Evolutionary conservation across 2,797 vertebrate species (phyloP), one percentile per base, ranked within the genome.

Genomic region (Heliangelus exortis): DNA sequence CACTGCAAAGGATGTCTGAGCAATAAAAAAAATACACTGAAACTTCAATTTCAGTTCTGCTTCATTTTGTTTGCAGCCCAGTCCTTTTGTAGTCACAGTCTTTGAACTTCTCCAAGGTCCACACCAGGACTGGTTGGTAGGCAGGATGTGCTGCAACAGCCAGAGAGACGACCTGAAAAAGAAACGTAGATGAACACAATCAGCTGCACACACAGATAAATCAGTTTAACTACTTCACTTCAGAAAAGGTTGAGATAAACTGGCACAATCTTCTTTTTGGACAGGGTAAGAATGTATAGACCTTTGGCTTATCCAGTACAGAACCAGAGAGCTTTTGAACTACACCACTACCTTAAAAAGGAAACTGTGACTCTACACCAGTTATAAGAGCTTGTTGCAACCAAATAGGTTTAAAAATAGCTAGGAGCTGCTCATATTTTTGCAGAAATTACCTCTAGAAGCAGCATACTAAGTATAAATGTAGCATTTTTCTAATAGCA

Each of bases 1-100:
- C 45, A 41, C 51, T 87, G 58, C 79, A 90, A 39, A 66, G 67
- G 41, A 91, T 36, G 75, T 79, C 78, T 94, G 43, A 94, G 62
- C 84, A 83, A 50, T 29, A 67, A 48, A 58, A 66, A 95, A 89
- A 95, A 78, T 48, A 74, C 58, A 5, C 7, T 22, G 66, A 50
- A 57, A 74, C 73, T 89, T 65, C 13, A 86, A 75, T 96, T 95
- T 94, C 92, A 92, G 29, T 96, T 96, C 93, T 95, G 89, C 82
- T 95, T 84, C 84, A 63, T 61, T 59, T 93, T n/a, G 12, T 61
- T 93, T 86, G 87, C 79, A 83, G 58, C 76, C 58, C 25, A 22
- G 54, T 78, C 73, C 53, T 81, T 85, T 84, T 89, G 72, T 80
- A 25, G 72, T 14, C 47, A 29, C 28, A 82, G 74, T 8, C 76